Conservation (phyloP, 2,797 vertebrate genomes). For the Arnoldichthys spilopterus region DNA sequence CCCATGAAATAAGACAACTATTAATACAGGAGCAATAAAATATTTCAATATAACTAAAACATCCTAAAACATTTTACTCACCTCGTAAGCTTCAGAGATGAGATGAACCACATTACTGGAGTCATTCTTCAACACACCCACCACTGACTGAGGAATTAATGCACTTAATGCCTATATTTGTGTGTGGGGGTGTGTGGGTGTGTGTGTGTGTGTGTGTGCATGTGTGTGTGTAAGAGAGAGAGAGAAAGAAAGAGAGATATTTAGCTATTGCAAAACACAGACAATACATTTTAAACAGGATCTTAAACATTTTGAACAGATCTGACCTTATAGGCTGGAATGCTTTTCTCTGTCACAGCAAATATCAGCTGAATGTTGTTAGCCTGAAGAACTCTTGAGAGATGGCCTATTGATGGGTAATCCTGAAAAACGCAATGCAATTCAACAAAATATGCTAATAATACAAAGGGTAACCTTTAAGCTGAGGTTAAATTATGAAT, state of each 20-base stretch:
- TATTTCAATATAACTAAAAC: not conserved
- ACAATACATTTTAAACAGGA: not conserved
- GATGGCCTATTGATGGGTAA: slow-evolving; percentile 82
- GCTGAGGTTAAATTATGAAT: not conserved
- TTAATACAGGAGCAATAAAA: too few species aligned
- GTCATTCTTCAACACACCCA: slow-evolving; percentile 77
- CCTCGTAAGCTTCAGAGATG: slow-evolving; percentile 80
- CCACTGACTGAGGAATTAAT: slow-evolving; percentile 82
- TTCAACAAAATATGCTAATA: not conserved
- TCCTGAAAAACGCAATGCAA: slow-evolving; percentile 68
- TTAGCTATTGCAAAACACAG: not conserved
- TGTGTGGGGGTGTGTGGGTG: slow-evolving; percentile 10
- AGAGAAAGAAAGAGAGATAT: not conserved
- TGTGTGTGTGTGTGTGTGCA: too few species aligned
- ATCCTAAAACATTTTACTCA: slow-evolving; percentile 59
- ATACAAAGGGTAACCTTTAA: not conserved
- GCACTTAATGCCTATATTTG: slow-evolving; percentile 75
- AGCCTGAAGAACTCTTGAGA: slow-evolving; percentile 76
- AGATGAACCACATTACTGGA: slow-evolving; percentile 84
- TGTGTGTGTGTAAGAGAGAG: not conserved
- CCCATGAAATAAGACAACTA: too few species aligned
- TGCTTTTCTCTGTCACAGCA: slow-evolving; percentile 75
- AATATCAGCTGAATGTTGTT: slow-evolving; percentile 85
- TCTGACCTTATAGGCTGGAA: slow-evolving; percentile 76
- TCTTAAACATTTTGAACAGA: not conserved